A percentile compares a stretch with the other conserved stretches of the same genome.
phyloP scores from a whole-genome alignment of 2,113 vertebrate species.

The Prolemur simus region DNA sequence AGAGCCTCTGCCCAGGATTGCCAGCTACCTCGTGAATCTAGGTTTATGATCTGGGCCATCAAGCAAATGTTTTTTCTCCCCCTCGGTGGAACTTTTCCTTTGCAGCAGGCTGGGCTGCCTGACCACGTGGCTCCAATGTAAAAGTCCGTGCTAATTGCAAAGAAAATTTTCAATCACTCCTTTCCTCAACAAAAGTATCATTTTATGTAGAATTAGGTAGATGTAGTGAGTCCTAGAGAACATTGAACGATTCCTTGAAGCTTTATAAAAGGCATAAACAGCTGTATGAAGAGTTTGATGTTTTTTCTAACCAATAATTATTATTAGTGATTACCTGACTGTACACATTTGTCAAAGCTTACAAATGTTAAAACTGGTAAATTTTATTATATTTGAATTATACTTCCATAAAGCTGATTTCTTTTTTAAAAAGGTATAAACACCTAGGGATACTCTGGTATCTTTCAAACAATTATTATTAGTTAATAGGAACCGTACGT shows the following conservation, averaged over 20 bases:
- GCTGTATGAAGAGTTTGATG: not conserved
- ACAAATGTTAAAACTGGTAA: not conserved
- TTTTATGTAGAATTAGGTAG: not conserved
- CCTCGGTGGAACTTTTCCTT: not conserved
- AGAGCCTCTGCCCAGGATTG: not conserved
- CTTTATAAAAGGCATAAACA: not conserved
- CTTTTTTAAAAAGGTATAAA: not conserved
- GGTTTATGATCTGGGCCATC: not conserved
- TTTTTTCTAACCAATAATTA: not conserved
- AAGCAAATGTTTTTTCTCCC: not conserved
- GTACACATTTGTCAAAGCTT: not conserved
- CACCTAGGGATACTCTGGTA: not conserved
- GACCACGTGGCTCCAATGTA: not conserved
- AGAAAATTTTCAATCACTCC: not conserved
- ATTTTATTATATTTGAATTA: not conserved
- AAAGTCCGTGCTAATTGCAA: not conserved
- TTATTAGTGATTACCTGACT: not conserved
- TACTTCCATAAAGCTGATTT: not conserved
- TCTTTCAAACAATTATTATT: not conserved
- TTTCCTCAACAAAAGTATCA: not conserved
- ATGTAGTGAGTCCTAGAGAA: not conserved
- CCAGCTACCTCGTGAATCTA: not conserved
- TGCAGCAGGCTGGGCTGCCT: not conserved
- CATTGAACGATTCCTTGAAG: not conserved
- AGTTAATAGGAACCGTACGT: not conserved